Evolutionary conservation across 1,140 invertebrate species (phyloP).

Genomic region (Saccostrea glomerata): DNA sequence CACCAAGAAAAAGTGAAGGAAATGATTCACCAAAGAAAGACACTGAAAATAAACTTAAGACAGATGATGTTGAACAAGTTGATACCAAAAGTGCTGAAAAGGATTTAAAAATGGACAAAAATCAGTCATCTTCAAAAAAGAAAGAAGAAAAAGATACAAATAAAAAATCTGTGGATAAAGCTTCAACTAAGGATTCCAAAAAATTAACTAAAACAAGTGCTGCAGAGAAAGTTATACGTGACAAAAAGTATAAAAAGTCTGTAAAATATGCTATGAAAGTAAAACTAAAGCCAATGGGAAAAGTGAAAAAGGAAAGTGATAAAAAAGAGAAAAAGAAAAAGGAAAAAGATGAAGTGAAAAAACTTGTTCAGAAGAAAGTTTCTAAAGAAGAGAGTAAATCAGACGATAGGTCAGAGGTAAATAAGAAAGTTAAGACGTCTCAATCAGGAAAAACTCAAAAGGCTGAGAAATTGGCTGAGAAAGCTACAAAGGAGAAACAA

Average conservation of each 20-base stretch:
- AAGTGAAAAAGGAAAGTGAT: slow-evolving; percentile 46
- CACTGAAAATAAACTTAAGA: background rate
- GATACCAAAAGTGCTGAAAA: background rate
- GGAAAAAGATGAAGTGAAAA: slow-evolving; percentile 23
- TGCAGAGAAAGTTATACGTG: slow-evolving; percentile 32
- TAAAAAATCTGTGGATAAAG: background rate
- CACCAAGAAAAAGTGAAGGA: background rate
- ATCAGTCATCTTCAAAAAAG: background rate
- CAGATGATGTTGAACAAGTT: background rate
- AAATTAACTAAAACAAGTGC: slow-evolving; percentile 14
- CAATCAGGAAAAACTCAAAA: slow-evolving; percentile 10
- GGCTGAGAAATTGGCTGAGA: background rate
- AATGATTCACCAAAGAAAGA: slow-evolving; percentile 12
- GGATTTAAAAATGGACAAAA: background rate
- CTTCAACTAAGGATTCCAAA: background rate
- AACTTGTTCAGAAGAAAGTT: slow-evolving; percentile 41
- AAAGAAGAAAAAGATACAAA: background rate
- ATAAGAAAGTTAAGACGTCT: slow-evolving; percentile 28
- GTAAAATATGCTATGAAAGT: slow-evolving; percentile 38
- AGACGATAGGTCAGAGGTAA: slow-evolving; percentile 34
- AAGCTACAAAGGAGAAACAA: background rate
- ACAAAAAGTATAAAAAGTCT: slow-evolving; percentile 41
- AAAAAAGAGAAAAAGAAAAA: slow-evolving; percentile 37
- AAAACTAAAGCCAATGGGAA: slow-evolving; percentile 16
- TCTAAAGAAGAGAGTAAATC: slow-evolving; percentile 29